A percentile compares a stretch with the other conserved stretches of the same genome.
These are phyloP conservation scores for Formica selysi DNA, from an alignment of 1,140 invertebrate genomes.

Conservation along the genomic window DNA sequence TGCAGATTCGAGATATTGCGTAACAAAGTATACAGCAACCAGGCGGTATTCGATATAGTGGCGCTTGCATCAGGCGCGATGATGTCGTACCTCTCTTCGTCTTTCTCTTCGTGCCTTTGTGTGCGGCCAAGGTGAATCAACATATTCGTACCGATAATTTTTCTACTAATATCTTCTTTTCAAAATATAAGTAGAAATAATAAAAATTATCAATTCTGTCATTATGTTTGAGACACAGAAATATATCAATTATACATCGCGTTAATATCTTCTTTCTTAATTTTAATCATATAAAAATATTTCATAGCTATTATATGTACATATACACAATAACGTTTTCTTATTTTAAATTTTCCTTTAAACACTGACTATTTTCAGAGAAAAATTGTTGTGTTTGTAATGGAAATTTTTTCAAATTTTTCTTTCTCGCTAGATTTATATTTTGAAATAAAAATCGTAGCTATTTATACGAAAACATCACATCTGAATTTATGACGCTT, in stretches of 20 bases:
- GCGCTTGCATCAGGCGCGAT: slow-evolving; percentile 27
- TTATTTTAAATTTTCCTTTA: background rate
- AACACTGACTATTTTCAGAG: background rate
- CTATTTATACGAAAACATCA: background rate
- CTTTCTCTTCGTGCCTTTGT: background rate
- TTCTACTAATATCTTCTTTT: background rate
- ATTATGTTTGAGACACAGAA: background rate
- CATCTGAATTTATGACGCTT: background rate
- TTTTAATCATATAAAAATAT: background rate
- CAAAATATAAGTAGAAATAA: too few relatives aligned
- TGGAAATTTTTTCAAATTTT: background rate
- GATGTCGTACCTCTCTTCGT: slow-evolving; percentile 7
- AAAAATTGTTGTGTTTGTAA: background rate
- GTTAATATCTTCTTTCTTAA: background rate
- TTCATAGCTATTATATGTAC: background rate
- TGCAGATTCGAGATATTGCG: slow-evolving; percentile 53
- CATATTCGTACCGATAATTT: background rate
- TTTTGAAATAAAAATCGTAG: background rate
- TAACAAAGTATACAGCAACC: slow-evolving; percentile 49
- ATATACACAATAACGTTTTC: background rate
- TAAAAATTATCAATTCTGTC: background rate
- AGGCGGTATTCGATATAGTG: slow-evolving; percentile 33
- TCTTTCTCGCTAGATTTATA: background rate
- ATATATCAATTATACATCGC: background rate
- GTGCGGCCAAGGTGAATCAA: slow-evolving; percentile 5